Conservation (phyloP, 2,113 vertebrate species). For the Syrmaticus mikado region DNA sequence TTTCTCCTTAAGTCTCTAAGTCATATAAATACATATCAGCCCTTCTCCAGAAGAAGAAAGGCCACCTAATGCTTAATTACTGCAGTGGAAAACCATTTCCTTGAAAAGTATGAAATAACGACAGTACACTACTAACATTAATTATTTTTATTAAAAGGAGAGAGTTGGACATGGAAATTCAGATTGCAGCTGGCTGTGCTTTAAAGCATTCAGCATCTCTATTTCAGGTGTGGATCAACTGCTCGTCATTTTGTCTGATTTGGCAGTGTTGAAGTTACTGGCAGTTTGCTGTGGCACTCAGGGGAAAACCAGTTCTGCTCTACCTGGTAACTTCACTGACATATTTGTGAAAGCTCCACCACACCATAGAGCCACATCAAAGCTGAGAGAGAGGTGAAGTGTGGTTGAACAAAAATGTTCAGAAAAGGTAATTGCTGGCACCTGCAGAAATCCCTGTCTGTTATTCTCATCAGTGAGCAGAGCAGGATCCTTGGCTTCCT, state of each 20-base stretch:
- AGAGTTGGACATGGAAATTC: not conserved
- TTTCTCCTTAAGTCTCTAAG: not conserved
- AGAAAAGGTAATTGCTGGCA: not conserved
- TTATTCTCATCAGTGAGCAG: not conserved
- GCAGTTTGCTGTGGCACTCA: not conserved
- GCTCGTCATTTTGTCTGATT: not conserved
- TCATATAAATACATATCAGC: not conserved
- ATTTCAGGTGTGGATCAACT: not conserved
- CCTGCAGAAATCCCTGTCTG: not conserved
- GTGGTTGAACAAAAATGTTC: not conserved
- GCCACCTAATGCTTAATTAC: slow-evolving; percentile 4
- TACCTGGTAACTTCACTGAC: not conserved
- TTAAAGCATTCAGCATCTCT: not conserved
- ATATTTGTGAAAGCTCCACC: not conserved
- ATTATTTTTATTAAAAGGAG: too few species aligned
- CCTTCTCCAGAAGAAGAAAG: slow-evolving; percentile 12
- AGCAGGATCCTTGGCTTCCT: not conserved
- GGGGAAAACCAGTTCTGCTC: not conserved
- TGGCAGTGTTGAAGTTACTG: not conserved
- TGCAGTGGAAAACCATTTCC: not conserved
- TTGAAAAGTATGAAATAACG: not conserved
- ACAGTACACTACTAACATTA: not conserved
- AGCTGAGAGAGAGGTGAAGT: not conserved
- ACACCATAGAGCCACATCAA: not conserved
- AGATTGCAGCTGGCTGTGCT: not conserved